These are phyloP conservation scores for Tetanocera ferruginea DNA, from an alignment of 2,888 invertebrate species.

Conservation along the genomic window DNA sequence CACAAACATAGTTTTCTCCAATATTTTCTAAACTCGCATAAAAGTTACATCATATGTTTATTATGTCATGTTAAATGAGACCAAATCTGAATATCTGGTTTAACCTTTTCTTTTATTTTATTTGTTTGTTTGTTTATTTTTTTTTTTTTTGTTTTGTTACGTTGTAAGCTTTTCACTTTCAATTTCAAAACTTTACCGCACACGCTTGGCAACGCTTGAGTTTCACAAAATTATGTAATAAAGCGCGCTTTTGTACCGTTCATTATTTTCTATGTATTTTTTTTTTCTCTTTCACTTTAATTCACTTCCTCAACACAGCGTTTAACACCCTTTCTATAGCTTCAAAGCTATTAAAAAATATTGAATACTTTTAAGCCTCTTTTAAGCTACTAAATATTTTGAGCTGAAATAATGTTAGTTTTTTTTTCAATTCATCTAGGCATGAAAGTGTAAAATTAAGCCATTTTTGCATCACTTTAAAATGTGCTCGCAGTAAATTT, in stretches of 20 bases:
- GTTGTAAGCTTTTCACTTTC: neutral
- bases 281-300: neutral
- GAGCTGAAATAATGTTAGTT: neutral
- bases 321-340: constrained; percentile 33
- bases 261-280: neutral
- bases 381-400: too few relatives aligned
- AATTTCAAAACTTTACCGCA: neutral
- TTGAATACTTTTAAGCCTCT: too few relatives aligned
- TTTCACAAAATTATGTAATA: neutral
- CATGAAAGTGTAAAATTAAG: too few relatives aligned
- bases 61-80: too few relatives aligned
- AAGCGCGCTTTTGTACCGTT: neutral
- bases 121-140: neutral
- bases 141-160: neutral
- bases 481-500: too few relatives aligned
- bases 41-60: too few relatives aligned
- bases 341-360: neutral
- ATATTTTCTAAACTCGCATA: too few relatives aligned
- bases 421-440: constrained; percentile 1
- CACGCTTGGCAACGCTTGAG: neutral
- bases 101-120: neutral
- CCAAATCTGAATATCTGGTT: too few relatives aligned
- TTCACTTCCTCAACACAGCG: constrained; percentile 27
- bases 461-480: too few relatives aligned
- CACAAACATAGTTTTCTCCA: neutral